A percentile compares a stretch with the other conserved stretches of the same genome.
phyloP scores from a whole-genome alignment of 2,797 vertebrate species.

The Delichon dasypus region DNA sequence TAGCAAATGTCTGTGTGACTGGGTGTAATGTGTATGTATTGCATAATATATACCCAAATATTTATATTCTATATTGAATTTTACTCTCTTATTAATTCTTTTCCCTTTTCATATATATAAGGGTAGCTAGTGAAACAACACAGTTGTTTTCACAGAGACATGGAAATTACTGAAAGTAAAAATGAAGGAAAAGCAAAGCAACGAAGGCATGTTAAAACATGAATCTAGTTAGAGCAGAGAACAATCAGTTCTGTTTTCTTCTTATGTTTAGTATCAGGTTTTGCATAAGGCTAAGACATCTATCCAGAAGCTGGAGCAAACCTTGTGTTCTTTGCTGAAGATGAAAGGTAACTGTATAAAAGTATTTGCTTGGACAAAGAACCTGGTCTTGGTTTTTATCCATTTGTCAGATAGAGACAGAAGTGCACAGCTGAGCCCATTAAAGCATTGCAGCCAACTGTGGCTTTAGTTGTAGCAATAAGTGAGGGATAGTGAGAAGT shows the following conservation, averaged over 20 bases:
- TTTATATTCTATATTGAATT: background rate
- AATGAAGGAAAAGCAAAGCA: background rate
- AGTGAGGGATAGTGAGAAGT: background rate
- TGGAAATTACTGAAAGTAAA: background rate
- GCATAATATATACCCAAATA: background rate
- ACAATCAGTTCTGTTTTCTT: conserved; percentile 35
- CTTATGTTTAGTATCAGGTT: conserved; percentile 81
- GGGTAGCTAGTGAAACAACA: background rate
- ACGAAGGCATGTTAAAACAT: background rate
- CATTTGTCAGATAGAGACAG: background rate
- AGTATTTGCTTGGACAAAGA: background rate
- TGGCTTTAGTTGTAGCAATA: background rate
- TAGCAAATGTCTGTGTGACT: background rate
- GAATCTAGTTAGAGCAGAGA: background rate
- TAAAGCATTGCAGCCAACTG: background rate
- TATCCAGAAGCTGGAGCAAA: conserved; percentile 79
- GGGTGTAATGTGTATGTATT: background rate
- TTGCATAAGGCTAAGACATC: conserved; percentile 77
- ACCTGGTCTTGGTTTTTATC: background rate
- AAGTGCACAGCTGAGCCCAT: background rate
- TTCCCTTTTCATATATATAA: background rate
- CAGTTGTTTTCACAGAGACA: background rate
- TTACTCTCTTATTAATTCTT: background rate
- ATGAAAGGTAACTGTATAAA: conserved; percentile 78
- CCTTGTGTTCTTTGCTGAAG: conserved; percentile 77